Percentiles rank a stretch among this genome's conserved stretches.
Evolutionary conservation across 2,113 vertebrate genomes (phyloP).

Genomic region (Cyanoliseus patagonus): DNA sequence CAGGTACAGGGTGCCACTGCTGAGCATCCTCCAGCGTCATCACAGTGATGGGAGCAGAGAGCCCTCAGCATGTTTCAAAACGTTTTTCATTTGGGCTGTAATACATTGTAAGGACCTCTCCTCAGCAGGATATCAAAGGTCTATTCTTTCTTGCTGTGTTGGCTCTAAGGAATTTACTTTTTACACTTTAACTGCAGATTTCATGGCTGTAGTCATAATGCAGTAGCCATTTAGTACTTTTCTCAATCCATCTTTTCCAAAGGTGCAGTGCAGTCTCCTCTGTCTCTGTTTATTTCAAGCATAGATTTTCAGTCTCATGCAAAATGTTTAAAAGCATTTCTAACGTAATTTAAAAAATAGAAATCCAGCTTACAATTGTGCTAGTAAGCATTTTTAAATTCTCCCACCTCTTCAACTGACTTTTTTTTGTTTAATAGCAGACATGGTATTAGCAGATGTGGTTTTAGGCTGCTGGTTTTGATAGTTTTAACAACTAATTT

Average conservation of each 20-base stretch:
- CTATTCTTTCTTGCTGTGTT: neutral
- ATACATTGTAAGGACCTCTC: neutral
- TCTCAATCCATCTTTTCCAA: neutral
- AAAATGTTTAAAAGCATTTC: neutral
- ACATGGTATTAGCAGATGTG: neutral
- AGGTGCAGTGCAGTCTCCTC: neutral
- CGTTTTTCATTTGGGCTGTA: neutral
- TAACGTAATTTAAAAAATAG: neutral
- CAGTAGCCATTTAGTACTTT: neutral
- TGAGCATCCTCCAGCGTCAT: neutral
- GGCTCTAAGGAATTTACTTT: conserved; percentile 6
- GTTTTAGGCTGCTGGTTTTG: neutral
- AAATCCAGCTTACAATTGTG: neutral
- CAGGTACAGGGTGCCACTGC: neutral
- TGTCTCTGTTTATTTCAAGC: neutral
- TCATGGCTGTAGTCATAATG: neutral
- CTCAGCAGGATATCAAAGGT: neutral
- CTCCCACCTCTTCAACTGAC: neutral
- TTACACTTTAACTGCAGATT: neutral
- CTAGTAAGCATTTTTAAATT: neutral
- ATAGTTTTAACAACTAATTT: neutral
- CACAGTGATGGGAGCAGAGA: neutral
- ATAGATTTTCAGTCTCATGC: neutral
- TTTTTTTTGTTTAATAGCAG: neutral
- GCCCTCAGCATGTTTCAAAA: neutral